Conservation (phyloP, 2,888 invertebrate species). For the Tinea semifulvella region DNA sequence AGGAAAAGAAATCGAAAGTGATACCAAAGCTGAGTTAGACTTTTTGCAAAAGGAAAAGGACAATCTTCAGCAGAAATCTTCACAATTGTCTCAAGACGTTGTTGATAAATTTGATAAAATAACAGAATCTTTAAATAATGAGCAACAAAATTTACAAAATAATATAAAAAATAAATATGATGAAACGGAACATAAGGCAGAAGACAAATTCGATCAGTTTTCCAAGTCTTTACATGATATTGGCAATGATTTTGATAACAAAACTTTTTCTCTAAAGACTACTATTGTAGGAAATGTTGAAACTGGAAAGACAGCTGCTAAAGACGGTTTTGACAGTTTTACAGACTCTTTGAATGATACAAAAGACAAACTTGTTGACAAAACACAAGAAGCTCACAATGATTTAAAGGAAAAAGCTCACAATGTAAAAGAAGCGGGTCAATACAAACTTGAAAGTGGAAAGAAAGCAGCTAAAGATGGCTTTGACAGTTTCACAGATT, state of each 20-base stretch:
- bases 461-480: neutral
- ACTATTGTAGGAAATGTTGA: slow-evolving; percentile 32
- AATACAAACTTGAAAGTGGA: neutral
- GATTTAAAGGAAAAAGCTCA: slow-evolving; percentile 1
- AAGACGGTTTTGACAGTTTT: slow-evolving; percentile 41
- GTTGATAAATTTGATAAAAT: slow-evolving; percentile 30
- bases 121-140: slow-evolving; percentile 31
- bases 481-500: neutral
- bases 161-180: slow-evolving; percentile 30
- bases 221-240: slow-evolving; percentile 31
- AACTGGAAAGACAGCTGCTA: slow-evolving; percentile 26
- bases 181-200: slow-evolving; percentile 28
- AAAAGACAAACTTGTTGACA: slow-evolving; percentile 31
- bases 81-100: slow-evolving; percentile 34
- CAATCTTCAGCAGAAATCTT: slow-evolving; percentile 37
- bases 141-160: slow-evolving; percentile 31
- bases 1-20: slow-evolving; percentile 25
- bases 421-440: neutral
- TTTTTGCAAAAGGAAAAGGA: slow-evolving; percentile 46
- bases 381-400: slow-evolving; percentile 25
- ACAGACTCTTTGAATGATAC: slow-evolving; percentile 34
- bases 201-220: slow-evolving; percentile 32
- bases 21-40: slow-evolving; percentile 35
- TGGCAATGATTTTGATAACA: slow-evolving; percentile 29
- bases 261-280: slow-evolving; percentile 29